These are phyloP conservation scores for Drosophila kohkoa DNA, from an alignment of 1,140 invertebrate species.

Conservation along the genomic window DNA sequence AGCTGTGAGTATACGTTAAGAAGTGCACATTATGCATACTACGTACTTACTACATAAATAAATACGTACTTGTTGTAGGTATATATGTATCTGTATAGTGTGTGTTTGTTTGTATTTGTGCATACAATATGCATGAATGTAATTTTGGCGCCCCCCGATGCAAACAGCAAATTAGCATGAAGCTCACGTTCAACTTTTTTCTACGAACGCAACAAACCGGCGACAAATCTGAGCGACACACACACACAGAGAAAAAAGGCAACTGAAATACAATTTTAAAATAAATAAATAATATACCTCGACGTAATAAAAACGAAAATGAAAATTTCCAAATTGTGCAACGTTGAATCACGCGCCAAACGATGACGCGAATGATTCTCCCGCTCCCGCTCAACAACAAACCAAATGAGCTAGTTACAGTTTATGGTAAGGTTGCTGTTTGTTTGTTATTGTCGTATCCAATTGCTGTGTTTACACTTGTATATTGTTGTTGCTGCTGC, in stretches of 20 bases:
- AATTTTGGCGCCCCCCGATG: constrained; percentile 42
- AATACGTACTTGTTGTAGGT: background rate
- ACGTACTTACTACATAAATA: constrained; percentile 10
- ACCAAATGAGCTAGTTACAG: constrained; percentile 27
- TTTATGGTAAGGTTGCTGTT: constrained; percentile 34
- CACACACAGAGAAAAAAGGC: constrained; percentile 1
- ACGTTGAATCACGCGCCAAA: constrained; percentile 52
- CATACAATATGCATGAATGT: constrained; percentile 21
- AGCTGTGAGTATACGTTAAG: background rate
- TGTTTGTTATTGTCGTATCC: background rate
- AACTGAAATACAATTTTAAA: constrained; percentile 8
- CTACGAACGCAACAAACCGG: constrained; percentile 59
- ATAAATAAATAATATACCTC: constrained; percentile 13
- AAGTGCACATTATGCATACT: constrained; percentile 53
- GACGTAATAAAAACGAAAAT: constrained; percentile 7
- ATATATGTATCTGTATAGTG: constrained; percentile 2
- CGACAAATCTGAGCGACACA: constrained; percentile 54
- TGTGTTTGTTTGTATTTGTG: constrained; percentile 1
- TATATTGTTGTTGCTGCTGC: background rate
- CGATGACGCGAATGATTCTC: constrained; percentile 37
- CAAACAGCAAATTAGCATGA: constrained; percentile 65
- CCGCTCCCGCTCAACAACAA: too few species aligned
- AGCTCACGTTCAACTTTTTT: constrained; percentile 75
- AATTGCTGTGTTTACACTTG: constrained; percentile 20
- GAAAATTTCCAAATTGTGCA: constrained; percentile 41